Percentiles rank a stretch among this genome's conserved stretches.
Evolutionary conservation across 2,113 vertebrate genomes (phyloP).

Genomic region (Paramisgurnus dabryanus): DNA sequence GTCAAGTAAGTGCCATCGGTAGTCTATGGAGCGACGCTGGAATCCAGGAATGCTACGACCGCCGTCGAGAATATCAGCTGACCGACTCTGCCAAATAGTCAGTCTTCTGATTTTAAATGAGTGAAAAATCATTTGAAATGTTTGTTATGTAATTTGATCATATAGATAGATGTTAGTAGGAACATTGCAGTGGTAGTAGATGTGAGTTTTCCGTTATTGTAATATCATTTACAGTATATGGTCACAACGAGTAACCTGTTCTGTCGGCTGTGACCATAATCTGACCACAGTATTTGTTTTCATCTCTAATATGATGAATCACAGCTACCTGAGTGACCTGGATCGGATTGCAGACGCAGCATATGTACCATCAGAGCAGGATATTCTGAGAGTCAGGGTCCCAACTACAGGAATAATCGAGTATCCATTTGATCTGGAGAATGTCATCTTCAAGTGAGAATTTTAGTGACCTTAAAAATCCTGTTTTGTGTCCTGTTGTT

Average conservation of each 20-base stretch:
- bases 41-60: slow-evolving; percentile 81
- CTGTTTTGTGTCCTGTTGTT: too few species aligned
- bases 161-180: neutral
- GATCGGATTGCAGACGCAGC: slow-evolving; percentile 64
- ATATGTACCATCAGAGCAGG: slow-evolving; percentile 66
- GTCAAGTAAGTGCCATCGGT: slow-evolving; percentile 73
- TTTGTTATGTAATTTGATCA: neutral
- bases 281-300: neutral
- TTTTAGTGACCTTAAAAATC: neutral
- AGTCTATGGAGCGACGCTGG: slow-evolving; percentile 81
- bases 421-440: slow-evolving; percentile 97
- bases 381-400: slow-evolving; percentile 73
- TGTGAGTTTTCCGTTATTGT: neutral
- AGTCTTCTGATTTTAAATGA: slow-evolving; percentile 21
- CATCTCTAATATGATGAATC: neutral
- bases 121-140: too few species aligned
- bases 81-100: slow-evolving; percentile 78
- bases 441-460: slow-evolving; percentile 94
- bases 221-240: too few species aligned
- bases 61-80: slow-evolving; percentile 83
- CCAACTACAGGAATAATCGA: slow-evolving; percentile 80
- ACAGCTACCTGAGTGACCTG: slow-evolving; percentile 70
- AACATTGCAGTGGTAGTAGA: neutral
- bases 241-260: neutral
- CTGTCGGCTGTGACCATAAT: neutral